Evolutionary conservation across 2,797 vertebrate genomes (phyloP).

Genomic region (Pipistrellus kuhlii): DNA sequence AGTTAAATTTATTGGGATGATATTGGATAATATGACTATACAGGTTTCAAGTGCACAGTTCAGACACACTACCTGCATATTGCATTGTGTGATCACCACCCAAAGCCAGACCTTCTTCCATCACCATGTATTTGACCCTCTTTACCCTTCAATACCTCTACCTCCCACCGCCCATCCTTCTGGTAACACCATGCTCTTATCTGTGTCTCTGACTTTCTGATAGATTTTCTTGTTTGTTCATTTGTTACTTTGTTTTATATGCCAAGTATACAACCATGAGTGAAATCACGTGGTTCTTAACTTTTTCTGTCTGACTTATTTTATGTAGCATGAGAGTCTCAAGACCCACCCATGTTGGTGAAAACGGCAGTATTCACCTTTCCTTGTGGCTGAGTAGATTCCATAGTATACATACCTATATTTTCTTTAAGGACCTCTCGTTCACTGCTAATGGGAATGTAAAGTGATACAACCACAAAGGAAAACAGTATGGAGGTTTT

Average conservation of each 20-base stretch:
- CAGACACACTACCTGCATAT: neutral
- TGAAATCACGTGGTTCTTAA: neutral
- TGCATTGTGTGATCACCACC: neutral
- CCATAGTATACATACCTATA: neutral
- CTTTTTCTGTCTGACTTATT: neutral
- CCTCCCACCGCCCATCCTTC: neutral
- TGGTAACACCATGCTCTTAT: neutral
- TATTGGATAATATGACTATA: neutral
- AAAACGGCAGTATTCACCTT: neutral
- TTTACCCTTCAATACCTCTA: neutral
- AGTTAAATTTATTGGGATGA: neutral
- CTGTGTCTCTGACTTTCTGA: neutral
- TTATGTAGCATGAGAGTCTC: neutral
- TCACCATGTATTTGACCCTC: neutral
- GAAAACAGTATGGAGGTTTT: neutral
- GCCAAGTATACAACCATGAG: neutral
- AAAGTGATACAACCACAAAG: neutral
- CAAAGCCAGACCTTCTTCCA: neutral
- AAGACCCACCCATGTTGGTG: neutral
- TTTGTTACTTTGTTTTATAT: neutral
- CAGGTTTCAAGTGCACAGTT: neutral
- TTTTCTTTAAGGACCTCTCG: neutral
- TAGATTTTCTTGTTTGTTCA: neutral
- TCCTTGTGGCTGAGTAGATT: neutral
- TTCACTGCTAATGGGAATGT: neutral